Evolutionary conservation across 2,888 invertebrate genomes (phyloP), one percentile per base, ranked within the genome.

Genomic region (Drosophila meridiana): DNA sequence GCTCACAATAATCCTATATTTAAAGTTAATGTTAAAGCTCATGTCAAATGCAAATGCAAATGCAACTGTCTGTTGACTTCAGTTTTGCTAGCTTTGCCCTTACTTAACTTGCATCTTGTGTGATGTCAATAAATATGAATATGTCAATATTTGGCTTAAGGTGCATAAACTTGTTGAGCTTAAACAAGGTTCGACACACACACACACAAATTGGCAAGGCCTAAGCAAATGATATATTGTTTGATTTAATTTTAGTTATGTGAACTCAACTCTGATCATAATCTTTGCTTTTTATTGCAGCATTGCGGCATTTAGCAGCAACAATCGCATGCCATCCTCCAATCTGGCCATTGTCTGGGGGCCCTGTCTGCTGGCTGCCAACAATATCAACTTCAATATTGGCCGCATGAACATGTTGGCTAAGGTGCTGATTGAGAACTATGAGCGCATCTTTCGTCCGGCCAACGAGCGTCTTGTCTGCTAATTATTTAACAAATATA

Each of bases 311-410:
- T 88, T 90, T 59, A 90, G 91, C 75, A 72, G 77, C 26, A 90
- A 91, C 57, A 93, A 93, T 86, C 91, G 93, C 20, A 93, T 93
- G 93, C 92, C 92, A 56, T 92, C 93, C 64, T 92, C 93, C n/a
- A 93, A 93, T 80, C 67, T 93, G 80, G 93, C 93, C 47, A 93
- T 93, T 58, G 93, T 93, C 26, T 93, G 93, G 93, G 93, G 93
- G 8, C 93, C 93, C 5, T 93, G 93, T 47, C 79, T 93, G 53
- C 78, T 93, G 62, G 90, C 92, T 7, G 89, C 90, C 36, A 92
- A 92, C 55, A 91, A 91, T 40, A 90, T 90, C 30, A 87, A 87
- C 45, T 90, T 92, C 61, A 92, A 93, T 61, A 92, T 93, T 60
- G 92, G 91, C 0, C 92, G 93, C 50, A 92, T 92, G 91, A 93